These are phyloP conservation scores for Bubalus kerabau DNA, from an alignment of 2,113 vertebrate genomes.

Conservation along the genomic window DNA sequence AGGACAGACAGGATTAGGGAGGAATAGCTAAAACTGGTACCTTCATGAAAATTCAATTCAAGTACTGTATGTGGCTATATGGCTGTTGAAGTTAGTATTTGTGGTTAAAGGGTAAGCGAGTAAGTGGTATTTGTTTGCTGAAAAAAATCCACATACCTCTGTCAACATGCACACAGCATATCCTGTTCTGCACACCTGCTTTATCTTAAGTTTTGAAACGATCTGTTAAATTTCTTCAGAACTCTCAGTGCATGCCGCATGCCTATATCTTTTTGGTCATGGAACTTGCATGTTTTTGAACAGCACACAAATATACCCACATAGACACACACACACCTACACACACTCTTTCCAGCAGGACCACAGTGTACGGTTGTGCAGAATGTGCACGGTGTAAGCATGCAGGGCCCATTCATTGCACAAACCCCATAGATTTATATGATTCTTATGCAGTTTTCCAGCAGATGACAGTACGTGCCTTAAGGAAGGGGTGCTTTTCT, in stretches of 20 bases:
- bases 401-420: not conserved
- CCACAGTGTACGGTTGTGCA: not conserved
- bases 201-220: not conserved
- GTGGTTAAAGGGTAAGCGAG: not conserved
- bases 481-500: not conserved
- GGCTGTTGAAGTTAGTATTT: not conserved
- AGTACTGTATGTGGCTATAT: not conserved
- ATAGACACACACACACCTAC: not conserved
- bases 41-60: not conserved
- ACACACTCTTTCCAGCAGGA: not conserved
- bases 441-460: not conserved
- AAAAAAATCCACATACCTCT: not conserved
- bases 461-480: not conserved
- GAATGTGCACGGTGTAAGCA: not conserved
- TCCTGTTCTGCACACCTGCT: not conserved
- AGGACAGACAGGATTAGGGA: not conserved
- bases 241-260: not conserved
- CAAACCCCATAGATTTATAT: not conserved
- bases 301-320: not conserved
- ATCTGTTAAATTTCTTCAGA: not conserved
- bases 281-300: not conserved
- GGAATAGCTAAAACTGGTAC: not conserved
- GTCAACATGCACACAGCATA: not conserved
- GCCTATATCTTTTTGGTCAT: not conserved
- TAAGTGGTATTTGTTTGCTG: not conserved